Base-by-base conservation (phyloP, 2,888 invertebrate genomes). In the Lordiphosa andalusiaca region DNA sequence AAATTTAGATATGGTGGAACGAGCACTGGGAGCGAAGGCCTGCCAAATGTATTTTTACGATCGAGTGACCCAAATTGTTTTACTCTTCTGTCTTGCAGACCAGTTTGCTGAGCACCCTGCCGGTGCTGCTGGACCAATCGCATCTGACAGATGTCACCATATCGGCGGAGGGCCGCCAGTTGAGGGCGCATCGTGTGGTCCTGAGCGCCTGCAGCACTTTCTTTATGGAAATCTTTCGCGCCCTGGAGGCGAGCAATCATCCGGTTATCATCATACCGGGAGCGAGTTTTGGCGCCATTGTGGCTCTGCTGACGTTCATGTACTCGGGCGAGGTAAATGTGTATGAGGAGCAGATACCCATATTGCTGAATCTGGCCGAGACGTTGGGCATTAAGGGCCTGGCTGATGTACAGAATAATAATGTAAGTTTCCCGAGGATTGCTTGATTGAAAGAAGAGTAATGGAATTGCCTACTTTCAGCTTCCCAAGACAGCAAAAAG, bases 191-290 rank as follows among this genome's bases (percentile, higher is more conserved):
- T 89, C 93, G 93, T 83, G 93, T 97, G 50, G 95, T 97, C 49
- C 91, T 97, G 55, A 96, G 96, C 23, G 95, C 96, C 67, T 96
- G 97, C 90, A 96, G 96, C 90, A 94, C 94, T 73, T 97, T 97
- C 90, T 97, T 97, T 89, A 93, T 95, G 80, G 95, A 96, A 85
- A 91, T 96, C 66, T 96, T 96, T 90, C 88, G 89, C n/a, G 88
- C 89, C 0, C 80, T 89, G 65, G 88, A 89, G 66, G 82, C 87
- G 36, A 84, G 87, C 51, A 88, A 84, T 77, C 90, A 90, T 75
- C 89, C 89, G 50, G 88, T 90, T 19, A 89, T 89, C 47, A 88
- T 90, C 13, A 88, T 90, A 81, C 89, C 89, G 2, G 89, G 89
- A 5, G 88, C 90, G 46, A 87, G 89, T 12, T 89, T 90, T 61